Evolutionary conservation across 2,888 invertebrate genomes (phyloP), one percentile per base, ranked within the genome.

Genomic region (Ennomos erosarius): DNA sequence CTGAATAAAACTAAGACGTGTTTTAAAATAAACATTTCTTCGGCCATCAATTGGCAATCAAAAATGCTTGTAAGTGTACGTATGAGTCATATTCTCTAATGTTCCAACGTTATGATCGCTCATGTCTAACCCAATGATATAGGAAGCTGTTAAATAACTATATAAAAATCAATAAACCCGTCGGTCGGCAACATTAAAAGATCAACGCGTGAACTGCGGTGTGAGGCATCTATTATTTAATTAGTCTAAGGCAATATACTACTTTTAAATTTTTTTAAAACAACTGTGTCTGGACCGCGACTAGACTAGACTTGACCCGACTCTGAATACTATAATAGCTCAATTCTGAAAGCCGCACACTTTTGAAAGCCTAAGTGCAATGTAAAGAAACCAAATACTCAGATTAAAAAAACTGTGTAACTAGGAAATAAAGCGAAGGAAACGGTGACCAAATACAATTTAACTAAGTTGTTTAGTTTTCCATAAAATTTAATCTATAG

Each of bases 91-190:
- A 13, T 36, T 9, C 8, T 38, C 10, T 16, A 49, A 26, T 11
- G 53, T 10, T 36, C 42, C 44, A 45, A 53, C 49, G 53, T 49
- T 52, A 58, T 43, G 59, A 39, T 37, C 54, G 40, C 44, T 59
- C 42, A 36, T 42, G 35, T 34, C 48, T 52, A 47, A 51, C 51
- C 10, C 48, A 55, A 52, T 55, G 44, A 50, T 56, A 36, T 55
- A 55, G 65, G 65, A 60, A 65, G 59, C 65, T 50, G 64, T 55
- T 61, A 60, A 55, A 62, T 59, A 47, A 51, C 53, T 9, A 54
- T 59, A 59, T 55, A 58, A 54, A 55, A 59, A 61, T 46, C 55
- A 57, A 64, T 64, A 59, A 59, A 64, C 44, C 44, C 53, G 55
- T 33, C 49, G 11, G 10, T 54, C 51, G 49, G 55, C 55, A 49